These are phyloP conservation scores for Syngnathus scovelli DNA, from an alignment of 2,113 vertebrate species.

Conservation along the genomic window DNA sequence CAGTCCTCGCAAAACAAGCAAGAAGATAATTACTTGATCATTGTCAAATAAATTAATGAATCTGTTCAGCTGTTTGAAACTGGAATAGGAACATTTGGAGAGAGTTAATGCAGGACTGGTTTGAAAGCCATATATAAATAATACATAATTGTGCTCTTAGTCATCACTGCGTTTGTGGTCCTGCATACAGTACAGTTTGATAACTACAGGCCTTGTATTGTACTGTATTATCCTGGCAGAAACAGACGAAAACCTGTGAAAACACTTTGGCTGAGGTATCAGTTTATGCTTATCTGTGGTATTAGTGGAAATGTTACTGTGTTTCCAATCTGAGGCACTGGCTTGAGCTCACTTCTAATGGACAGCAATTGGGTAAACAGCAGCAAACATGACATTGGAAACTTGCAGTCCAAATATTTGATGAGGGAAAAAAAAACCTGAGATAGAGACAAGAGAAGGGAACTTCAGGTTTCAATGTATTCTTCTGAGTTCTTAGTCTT, in stretches of 20 bases:
- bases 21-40: too few relatives aligned
- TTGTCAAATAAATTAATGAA: too few relatives aligned
- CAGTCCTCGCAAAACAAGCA: too few relatives aligned
- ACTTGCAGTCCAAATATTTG: not conserved
- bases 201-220: not conserved
- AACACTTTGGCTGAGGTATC: not conserved
- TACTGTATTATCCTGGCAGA: not conserved
- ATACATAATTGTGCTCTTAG: not conserved
- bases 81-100: too few relatives aligned
- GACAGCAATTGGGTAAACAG: not conserved
- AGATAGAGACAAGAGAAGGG: not conserved
- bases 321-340: not conserved
- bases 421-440: not conserved
- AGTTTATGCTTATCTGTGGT: not conserved
- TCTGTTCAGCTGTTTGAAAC: too few relatives aligned
- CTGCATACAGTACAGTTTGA: not conserved
- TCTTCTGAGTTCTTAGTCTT: too few relatives aligned
- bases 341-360: not conserved
- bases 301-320: too few relatives aligned
- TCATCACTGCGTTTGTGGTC: not conserved
- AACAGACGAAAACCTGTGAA: not conserved
- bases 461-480: not conserved
- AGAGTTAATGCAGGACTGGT: too few relatives aligned
- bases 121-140: not conserved
- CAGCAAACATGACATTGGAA: not conserved